phyloP scores from a whole-genome alignment of 2,797 vertebrate species.

The Myotis findleyi region DNA sequence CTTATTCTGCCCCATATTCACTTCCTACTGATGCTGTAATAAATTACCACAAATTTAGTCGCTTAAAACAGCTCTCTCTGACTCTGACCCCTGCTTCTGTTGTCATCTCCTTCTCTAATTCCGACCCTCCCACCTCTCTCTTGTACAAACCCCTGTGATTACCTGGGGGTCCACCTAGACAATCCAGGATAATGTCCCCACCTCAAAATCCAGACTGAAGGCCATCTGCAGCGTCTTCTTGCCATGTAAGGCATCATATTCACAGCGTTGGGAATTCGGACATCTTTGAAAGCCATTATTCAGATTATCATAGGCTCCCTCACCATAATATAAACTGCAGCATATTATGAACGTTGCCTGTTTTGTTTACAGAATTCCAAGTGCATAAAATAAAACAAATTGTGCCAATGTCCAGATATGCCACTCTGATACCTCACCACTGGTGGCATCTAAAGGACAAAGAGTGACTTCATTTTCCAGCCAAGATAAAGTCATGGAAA shows the following conservation, averaged over 20 bases:
- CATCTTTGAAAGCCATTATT: background rate
- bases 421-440: rapidly evolving
- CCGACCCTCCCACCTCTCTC: background rate
- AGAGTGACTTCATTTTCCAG: background rate
- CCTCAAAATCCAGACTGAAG: background rate
- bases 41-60: background rate
- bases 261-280: background rate
- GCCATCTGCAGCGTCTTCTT: background rate
- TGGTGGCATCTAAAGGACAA: background rate
- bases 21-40: background rate
- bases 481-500: background rate
- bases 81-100: background rate
- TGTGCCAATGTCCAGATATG: background rate
- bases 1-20: background rate
- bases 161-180: background rate
- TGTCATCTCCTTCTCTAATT: background rate
- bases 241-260: background rate
- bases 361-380: background rate
- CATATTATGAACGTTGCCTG: background rate
- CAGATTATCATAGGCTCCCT: background rate
- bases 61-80: background rate
- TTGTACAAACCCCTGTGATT: background rate
- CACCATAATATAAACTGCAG: background rate
- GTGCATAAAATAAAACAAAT: background rate
- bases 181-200: background rate